Evolutionary conservation across 2,888 invertebrate genomes (phyloP).

Genomic region (Mimachlamys varia): DNA sequence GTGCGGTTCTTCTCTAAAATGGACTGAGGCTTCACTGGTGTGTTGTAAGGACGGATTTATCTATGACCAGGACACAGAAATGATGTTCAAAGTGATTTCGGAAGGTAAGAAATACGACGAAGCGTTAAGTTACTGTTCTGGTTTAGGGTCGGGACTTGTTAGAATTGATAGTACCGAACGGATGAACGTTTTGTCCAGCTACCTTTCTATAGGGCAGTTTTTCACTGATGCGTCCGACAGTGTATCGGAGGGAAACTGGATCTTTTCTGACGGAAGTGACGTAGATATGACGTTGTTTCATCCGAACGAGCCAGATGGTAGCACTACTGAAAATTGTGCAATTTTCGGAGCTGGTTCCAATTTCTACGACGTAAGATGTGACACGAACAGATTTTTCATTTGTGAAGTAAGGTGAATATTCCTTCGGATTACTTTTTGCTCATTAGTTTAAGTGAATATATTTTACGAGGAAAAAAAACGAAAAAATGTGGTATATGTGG

Average conservation of each 20-base stretch:
- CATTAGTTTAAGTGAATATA: too few species aligned
- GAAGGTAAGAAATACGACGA: not conserved
- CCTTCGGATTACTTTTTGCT: too few species aligned
- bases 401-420: constrained; percentile 16
- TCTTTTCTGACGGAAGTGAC: not conserved
- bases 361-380: not conserved
- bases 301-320: not conserved
- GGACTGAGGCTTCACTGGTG: not conserved
- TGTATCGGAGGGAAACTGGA: not conserved
- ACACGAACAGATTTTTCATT: not conserved
- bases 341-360: not conserved
- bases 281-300: not conserved
- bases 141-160: not conserved
- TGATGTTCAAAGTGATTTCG: not conserved
- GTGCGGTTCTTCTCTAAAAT: not conserved
- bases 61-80: not conserved
- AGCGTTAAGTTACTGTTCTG: not conserved
- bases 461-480: too few species aligned
- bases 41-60: not conserved
- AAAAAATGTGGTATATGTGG: too few species aligned
- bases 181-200: not conserved
- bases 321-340: not conserved
- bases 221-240: not conserved
- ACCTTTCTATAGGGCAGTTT: not conserved
- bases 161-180: not conserved